Evolutionary conservation across 2,113 vertebrate species (phyloP), one percentile per base, ranked within the genome.

Genomic region (Channa maculata): DNA sequence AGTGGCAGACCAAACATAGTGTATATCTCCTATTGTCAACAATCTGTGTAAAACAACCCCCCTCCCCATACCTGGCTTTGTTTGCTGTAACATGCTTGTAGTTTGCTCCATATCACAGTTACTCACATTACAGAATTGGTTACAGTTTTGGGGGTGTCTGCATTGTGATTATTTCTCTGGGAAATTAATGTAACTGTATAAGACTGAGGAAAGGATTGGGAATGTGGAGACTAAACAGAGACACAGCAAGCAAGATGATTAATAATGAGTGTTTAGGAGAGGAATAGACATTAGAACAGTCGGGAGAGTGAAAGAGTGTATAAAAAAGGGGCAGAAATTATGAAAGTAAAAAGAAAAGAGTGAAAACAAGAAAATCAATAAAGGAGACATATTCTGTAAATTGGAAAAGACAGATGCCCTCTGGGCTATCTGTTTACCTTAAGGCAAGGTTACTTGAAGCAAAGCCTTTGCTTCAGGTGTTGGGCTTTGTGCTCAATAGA

Each of bases 41-140:
- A 2, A 63, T 63, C 53, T 37, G 3, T 2, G 38, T 12, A 52
- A 24, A 24, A 24, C 24, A 24, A 24, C 24, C 24, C 24, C 24
- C 24, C 24, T 24, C 24, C 24, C 24, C 24, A 24, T 24, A 24
- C 24, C 65, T 71, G 62, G 15, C 68, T 83, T 79, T 82, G 71
- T 84, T 65, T 64, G 33, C 15, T n/a, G 61, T 78, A 86, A 80
- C 84, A 66, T 84, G 55, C 58, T 37, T 48, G 60, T 12, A 38
- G 54, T 68, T 71, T 36, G 15, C 33, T 37, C 61, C 63, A 64
- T 80, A 82, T 79, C 79, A 53, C 67, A 5, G 43, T 4, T 36
- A 39, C 57, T 54, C 72, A 64, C 55, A 11, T 52, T 44, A 3
- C 45, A 3, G 33, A 59, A 15, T 14, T 12, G 2, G 48, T 33